Conservation (phyloP, 2,113 vertebrate species). For the Heloderma charlesbogerti region DNA sequence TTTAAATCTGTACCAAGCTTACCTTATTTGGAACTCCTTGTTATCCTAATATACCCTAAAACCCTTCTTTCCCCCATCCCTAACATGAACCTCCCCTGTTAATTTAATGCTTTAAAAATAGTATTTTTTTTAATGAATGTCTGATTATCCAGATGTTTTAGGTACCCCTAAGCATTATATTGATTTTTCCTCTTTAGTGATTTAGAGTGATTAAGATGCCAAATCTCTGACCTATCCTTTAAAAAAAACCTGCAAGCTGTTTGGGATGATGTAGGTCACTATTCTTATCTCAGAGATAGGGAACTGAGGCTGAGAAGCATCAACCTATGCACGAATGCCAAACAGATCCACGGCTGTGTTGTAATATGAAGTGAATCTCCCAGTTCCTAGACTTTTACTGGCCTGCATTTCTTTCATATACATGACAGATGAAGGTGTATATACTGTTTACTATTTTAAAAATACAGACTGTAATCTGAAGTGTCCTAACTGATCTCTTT, state of each 20-base stretch:
- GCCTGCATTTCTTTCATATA: constrained; percentile 48
- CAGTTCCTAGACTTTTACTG: background rate
- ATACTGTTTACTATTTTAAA: constrained; percentile 29
- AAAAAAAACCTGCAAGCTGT: background rate
- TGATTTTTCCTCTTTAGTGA: background rate
- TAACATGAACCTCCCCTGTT: background rate
- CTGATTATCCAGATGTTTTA: background rate
- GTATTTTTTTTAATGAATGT: background rate
- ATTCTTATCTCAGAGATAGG: background rate
- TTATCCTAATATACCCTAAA: background rate
- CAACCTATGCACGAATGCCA: background rate
- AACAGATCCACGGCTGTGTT: background rate
- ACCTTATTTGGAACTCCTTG: background rate
- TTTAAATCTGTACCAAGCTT: background rate
- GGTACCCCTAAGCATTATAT: background rate
- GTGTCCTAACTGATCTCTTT: constrained; percentile 72
- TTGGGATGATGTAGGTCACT: background rate
- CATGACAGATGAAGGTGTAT: constrained; percentile 51
- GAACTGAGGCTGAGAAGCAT: background rate
- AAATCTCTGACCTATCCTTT: background rate
- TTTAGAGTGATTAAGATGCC: background rate
- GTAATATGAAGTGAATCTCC: background rate
- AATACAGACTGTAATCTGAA: constrained; percentile 51
- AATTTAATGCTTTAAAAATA: background rate
- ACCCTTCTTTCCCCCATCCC: background rate